Conservation (phyloP, 2,113 vertebrate genomes). For the Campylomormyrus tamandua region DNA sequence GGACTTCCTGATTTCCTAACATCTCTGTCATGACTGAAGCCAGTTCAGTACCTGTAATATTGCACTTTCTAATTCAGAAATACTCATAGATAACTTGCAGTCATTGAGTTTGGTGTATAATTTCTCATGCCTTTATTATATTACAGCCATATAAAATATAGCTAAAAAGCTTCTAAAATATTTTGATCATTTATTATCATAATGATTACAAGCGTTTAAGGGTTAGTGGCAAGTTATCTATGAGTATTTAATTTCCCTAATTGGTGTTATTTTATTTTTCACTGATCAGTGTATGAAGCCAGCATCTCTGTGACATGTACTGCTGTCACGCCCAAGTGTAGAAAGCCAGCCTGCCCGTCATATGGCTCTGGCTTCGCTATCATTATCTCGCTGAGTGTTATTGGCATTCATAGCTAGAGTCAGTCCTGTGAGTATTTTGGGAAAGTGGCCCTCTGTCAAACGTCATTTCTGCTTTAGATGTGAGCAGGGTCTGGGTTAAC, state of each 20-base stretch:
- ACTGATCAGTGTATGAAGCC: background rate
- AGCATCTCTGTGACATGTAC: background rate
- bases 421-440: background rate
- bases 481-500: background rate
- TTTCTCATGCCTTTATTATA: background rate
- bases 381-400: background rate
- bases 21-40: background rate
- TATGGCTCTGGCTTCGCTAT: background rate
- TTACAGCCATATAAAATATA: background rate
- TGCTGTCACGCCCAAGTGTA: background rate
- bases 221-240: background rate
- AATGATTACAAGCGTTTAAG: background rate
- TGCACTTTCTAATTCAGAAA: background rate
- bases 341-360: background rate
- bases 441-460: slow-evolving; percentile 1
- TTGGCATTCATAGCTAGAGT: background rate
- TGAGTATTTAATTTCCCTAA: background rate
- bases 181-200: background rate
- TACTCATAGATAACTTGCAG: background rate
- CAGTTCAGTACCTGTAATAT: background rate
- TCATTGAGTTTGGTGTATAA: background rate
- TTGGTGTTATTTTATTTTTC: background rate
- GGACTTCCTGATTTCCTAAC: background rate
- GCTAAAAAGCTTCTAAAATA: background rate
- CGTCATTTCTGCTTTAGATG: background rate